These are phyloP conservation scores for Lissonota sp. DNA, from an alignment of 2,888 invertebrate species.

Conservation along the genomic window DNA sequence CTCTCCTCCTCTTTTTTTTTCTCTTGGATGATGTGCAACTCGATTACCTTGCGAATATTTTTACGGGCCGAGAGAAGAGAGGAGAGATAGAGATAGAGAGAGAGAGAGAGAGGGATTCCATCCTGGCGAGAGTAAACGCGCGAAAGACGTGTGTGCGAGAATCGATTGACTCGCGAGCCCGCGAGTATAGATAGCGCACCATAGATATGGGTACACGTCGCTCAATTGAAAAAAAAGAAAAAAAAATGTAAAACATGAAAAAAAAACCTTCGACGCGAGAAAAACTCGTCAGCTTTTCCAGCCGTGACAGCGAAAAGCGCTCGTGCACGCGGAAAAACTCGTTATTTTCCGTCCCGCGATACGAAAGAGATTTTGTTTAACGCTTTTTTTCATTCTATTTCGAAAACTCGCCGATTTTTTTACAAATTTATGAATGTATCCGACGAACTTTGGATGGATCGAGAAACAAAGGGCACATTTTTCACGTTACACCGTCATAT, in stretches of 20 bases:
- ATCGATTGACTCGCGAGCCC: constrained; percentile 53
- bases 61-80: constrained; percentile 32
- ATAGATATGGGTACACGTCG: constrained; percentile 32
- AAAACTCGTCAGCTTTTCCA: constrained; percentile 24
- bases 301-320: constrained; percentile 20
- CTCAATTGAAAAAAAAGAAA: constrained; percentile 7
- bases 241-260: constrained; percentile 18
- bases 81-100: constrained; percentile 1
- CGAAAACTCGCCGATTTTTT: constrained; percentile 6
- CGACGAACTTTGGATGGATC: constrained; percentile 15
- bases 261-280: constrained; percentile 5
- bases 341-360: constrained; percentile 41
- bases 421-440: constrained; percentile 34
- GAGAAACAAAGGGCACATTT: constrained; percentile 14
- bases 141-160: constrained; percentile 45
- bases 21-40: constrained; percentile 63
- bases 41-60: constrained; percentile 75
- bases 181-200: constrained; percentile 20
- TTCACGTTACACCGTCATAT: background rate
- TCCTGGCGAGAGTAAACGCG: constrained; percentile 49
- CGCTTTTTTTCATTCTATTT: background rate
- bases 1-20: constrained; percentile 35
- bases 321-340: constrained; percentile 20
- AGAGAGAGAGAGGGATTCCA: constrained; percentile 8
- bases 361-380: constrained; percentile 3